Base-by-base conservation (phyloP, 2,113 vertebrate genomes). In the Uria aalge region DNA sequence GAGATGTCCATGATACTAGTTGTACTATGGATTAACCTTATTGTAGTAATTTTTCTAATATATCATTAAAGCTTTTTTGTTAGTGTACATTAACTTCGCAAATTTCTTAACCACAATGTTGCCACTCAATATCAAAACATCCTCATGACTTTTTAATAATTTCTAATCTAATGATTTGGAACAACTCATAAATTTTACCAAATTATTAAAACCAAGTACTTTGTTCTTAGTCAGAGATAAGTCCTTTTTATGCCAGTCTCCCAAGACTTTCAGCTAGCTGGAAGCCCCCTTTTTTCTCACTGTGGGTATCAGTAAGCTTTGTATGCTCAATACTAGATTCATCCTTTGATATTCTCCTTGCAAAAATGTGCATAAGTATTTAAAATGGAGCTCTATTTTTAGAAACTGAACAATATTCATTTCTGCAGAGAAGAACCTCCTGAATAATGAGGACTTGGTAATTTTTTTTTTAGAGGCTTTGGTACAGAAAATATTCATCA, bases 311-410 rank as follows among this genome's bases (percentile, higher is more conserved):
- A 55, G 9, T 72, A 34, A 85, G 30, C 57, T 73, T 80, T 84
- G 13, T n/a, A 16, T 74, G n/a, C 20, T 69, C 11, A 48, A 3
- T 72, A 15, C 5, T 29, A 27, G 36, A 20, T 71, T 74, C 6
- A 52, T 47, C 17, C 6, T 80, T 71, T 50, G 45, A n/a, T 92
- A 73, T 27, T 66, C 40, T 90, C 21, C 18, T 72, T 74, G 30
- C 26, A 75, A 69, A 92, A 88, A 64, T 30, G 55, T 36, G 23
- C 34, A 52, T 23, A 69, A 81, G 16, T 67, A 20, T 76, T 92
- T 87, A 48, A 83, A 87, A 50, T 52, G 36, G 69, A 74, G 27
- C 19, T 81, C 93, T 75, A 56, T 79, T 94, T 96, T 95, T 82
- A 84, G 83, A 78, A 92, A 77, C 26, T 6, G 66, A 72, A 41